phyloP scores from a whole-genome alignment of 2,113 vertebrate species.

The Amphiprion ocellaris region DNA sequence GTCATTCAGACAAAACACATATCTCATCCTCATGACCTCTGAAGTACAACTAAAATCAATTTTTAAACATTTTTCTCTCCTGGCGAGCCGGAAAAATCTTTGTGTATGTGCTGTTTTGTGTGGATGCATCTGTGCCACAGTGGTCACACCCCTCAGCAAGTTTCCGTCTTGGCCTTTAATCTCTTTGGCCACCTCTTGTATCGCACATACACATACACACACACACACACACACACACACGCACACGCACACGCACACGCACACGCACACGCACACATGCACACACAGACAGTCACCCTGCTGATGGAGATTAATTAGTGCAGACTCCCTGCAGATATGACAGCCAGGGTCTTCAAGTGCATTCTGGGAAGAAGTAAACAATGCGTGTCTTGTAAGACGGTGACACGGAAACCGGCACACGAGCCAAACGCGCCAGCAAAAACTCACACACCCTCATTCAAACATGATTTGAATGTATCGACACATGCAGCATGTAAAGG shows the following conservation, averaged over 20 bases:
- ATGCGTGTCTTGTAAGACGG: neutral
- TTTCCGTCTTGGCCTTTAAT: constrained; percentile 44
- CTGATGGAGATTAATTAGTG: constrained; percentile 68
- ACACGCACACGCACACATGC: neutral
- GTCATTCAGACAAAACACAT: neutral
- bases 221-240: neutral
- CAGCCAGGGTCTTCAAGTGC: constrained; percentile 34
- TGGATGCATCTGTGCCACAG: constrained; percentile 24
- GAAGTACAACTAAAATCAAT: neutral
- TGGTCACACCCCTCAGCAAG: constrained; percentile 50
- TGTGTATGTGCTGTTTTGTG: neutral
- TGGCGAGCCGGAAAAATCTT: neutral
- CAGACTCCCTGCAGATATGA: constrained; percentile 50
- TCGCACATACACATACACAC: neutral
- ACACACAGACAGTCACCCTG: constrained; percentile 23
- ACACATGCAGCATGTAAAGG: constrained; percentile 2
- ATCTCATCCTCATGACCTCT: neutral
- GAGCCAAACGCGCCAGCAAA: neutral
- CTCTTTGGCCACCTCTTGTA: constrained; percentile 34
- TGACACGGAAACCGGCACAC: neutral
- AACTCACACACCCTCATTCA: neutral
- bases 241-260: neutral
- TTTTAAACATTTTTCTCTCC: neutral
- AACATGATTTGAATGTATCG: constrained; percentile 12
- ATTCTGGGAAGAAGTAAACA: constrained; percentile 59